Evolutionary conservation across 2,113 vertebrate genomes (phyloP).

Genomic region (Colaptes auratus): DNA sequence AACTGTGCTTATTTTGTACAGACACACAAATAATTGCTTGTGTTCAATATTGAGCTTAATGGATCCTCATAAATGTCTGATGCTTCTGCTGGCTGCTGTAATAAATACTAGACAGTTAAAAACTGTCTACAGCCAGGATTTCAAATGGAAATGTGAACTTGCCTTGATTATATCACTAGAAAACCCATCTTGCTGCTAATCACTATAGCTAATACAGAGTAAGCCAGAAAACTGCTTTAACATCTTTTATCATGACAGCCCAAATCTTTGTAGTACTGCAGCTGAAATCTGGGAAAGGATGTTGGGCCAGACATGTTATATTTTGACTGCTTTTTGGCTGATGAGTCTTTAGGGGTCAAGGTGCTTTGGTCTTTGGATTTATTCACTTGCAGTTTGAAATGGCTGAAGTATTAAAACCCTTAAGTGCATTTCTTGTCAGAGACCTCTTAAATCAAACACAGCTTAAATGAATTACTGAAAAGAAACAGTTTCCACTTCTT

Average conservation of each 20-base stretch:
- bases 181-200: not conserved
- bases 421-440: slow-evolving; percentile 48
- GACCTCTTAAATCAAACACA: slow-evolving; percentile 57
- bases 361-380: slow-evolving; percentile 42
- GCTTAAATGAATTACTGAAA: slow-evolving; percentile 34
- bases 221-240: not conserved
- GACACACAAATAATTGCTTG: not conserved
- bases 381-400: slow-evolving; percentile 17
- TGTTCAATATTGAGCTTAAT: not conserved
- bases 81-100: not conserved
- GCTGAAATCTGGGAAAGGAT: slow-evolving; percentile 27
- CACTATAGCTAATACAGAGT: not conserved
- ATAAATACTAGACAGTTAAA: not conserved
- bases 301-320: not conserved
- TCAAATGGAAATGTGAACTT: not conserved
- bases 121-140: not conserved
- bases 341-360: slow-evolving; percentile 7
- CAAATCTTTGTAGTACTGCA: not conserved
- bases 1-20: not conserved
- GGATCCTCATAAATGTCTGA: not conserved
- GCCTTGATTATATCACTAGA: not conserved
- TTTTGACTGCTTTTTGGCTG: slow-evolving; percentile 1
- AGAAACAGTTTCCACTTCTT: slow-evolving; percentile 54
- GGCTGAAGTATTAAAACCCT: slow-evolving; percentile 13
- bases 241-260: not conserved